Evolutionary conservation across 2,888 invertebrate species (phyloP).

Genomic region (Thysanoteuthis rhombus): DNA sequence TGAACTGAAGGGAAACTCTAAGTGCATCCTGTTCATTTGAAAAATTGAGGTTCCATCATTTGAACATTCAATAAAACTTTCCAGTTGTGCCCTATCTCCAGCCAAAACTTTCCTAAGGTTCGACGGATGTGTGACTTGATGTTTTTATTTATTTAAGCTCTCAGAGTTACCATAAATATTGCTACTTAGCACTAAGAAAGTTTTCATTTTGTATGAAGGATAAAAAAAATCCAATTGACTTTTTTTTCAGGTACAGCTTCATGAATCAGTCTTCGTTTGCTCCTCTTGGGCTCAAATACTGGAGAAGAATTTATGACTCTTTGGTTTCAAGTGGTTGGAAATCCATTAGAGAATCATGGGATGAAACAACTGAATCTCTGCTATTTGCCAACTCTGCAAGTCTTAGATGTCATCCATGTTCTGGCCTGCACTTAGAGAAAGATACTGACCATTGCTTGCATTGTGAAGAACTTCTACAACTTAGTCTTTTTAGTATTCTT

Average conservation of each 20-base stretch:
- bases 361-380: not conserved
- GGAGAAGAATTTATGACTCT: not conserved
- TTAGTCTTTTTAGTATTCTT: not conserved
- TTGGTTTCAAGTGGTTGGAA: constrained; percentile 14
- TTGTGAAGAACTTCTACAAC: constrained; percentile 24
- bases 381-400: not conserved
- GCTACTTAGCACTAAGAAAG: too few species aligned
- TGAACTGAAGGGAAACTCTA: too few species aligned
- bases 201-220: too few species aligned
- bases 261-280: not conserved
- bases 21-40: too few species aligned
- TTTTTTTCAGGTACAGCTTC: not conserved
- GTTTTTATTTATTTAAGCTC: too few species aligned
- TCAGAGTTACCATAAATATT: too few species aligned
- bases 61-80: too few species aligned
- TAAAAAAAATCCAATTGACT: not conserved
- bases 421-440: not conserved
- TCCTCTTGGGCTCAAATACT: not conserved
- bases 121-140: too few species aligned
- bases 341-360: not conserved
- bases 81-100: too few species aligned
- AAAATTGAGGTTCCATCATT: too few species aligned
- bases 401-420: not conserved
- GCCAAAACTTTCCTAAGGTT: too few species aligned
- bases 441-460: not conserved